Conservation (phyloP, 2,797 vertebrate genomes). For the Lindbergichthys nudifrons region DNA sequence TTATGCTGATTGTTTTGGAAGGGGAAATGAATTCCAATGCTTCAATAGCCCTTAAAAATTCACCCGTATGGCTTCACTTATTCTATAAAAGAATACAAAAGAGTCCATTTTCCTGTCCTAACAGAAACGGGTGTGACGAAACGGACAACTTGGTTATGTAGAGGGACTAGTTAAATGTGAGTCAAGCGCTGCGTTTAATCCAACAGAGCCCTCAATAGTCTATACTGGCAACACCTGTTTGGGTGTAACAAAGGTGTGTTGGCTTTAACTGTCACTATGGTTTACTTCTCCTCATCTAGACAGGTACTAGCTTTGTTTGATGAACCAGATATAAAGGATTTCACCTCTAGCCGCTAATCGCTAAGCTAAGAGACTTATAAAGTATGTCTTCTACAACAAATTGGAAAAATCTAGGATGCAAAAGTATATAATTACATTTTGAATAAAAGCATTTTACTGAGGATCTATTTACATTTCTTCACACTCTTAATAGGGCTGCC, state of each 20-base stretch:
- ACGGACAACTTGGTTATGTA: neutral
- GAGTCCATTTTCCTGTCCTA: neutral
- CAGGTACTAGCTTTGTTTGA: neutral
- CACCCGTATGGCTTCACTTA: neutral
- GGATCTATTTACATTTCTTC: neutral
- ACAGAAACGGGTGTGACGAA: constrained; percentile 3
- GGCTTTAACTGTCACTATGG: neutral
- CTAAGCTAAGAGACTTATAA: neutral
- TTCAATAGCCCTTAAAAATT: neutral
- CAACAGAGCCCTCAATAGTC: neutral
- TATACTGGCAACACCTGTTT: neutral
- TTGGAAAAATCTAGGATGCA: neutral
- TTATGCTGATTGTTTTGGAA: neutral
- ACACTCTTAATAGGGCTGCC: neutral
- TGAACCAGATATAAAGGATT: neutral
- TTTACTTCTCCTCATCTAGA: neutral
- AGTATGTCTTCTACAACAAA: neutral
- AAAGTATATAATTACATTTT: neutral
- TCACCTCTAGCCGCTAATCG: neutral
- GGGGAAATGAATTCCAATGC: neutral
- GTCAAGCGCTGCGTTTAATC: neutral
- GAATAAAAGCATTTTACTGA: neutral
- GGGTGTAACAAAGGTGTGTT: constrained; percentile 13
- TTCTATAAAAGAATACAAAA: neutral
- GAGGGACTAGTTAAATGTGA: neutral